Percentiles rank a stretch among this genome's conserved stretches.
Conservation (phyloP, 2,888 invertebrate genomes). For the Acanthococcus lagerstroemiae region DNA sequence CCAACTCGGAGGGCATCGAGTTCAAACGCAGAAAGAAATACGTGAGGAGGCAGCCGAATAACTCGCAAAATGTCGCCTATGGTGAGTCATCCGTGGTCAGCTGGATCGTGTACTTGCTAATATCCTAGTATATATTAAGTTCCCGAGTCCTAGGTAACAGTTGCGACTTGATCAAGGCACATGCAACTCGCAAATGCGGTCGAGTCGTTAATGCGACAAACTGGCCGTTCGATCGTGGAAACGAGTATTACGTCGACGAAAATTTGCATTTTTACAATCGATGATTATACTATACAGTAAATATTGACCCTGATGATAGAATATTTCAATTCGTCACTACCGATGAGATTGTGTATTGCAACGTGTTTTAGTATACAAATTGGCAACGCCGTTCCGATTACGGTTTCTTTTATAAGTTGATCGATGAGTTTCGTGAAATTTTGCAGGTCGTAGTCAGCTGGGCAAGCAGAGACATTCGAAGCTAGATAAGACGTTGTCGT, state of each 20-base stretch:
- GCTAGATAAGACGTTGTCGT: slow-evolving; percentile 19
- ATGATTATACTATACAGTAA: neutral
- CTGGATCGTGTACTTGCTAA: too few species aligned
- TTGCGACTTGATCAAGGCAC: too few species aligned
- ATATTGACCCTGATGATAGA: slow-evolving; percentile 1
- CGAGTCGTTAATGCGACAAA: too few species aligned
- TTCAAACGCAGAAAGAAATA: slow-evolving; percentile 20
- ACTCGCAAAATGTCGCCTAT: slow-evolving; percentile 6
- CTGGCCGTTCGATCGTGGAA: neutral
- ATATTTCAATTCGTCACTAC: slow-evolving; percentile 18
- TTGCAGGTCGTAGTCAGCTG: slow-evolving; percentile 27
- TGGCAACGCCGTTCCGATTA: too few species aligned
- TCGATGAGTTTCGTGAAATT: neutral
- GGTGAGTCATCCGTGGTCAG: too few species aligned
- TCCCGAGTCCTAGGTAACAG: too few species aligned
- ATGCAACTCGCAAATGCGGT: too few species aligned
- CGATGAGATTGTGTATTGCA: slow-evolving; percentile 21
- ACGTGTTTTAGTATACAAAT: too few species aligned
- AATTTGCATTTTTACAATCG: neutral
- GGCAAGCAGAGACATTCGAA: slow-evolving; percentile 23
- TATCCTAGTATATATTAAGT: too few species aligned
- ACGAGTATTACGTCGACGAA: neutral
- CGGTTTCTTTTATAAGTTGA: too few species aligned
- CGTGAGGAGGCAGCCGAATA: slow-evolving; percentile 11
- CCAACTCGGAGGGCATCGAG: slow-evolving; percentile 19